These are phyloP conservation scores for Brachyalestes nurse DNA, from an alignment of 2,797 vertebrate genomes.

Conservation along the genomic window DNA sequence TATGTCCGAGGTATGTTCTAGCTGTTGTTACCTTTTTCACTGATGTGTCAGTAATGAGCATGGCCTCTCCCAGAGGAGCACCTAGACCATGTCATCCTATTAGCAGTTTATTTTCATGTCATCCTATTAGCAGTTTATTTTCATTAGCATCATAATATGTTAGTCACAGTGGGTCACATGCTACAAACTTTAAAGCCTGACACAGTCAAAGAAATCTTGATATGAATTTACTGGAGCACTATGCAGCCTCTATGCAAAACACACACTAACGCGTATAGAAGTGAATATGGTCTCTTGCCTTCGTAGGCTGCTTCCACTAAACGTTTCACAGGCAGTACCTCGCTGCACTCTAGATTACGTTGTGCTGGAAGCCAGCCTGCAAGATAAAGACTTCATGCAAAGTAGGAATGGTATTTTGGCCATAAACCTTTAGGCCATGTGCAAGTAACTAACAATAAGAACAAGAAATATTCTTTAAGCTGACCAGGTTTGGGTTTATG, in stretches of 20 bases:
- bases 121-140: not conserved
- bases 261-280: not conserved
- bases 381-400: conserved; percentile 29
- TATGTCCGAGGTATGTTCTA: not conserved
- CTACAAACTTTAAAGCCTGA: not conserved
- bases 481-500: not conserved
- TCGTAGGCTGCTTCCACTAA: too few relatives aligned
- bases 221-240: not conserved
- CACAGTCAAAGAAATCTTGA: not conserved
- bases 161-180: not conserved
- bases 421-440: not conserved
- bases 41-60: not conserved
- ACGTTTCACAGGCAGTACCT: not conserved
- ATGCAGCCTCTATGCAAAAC: not conserved
- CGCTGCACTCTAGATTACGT: not conserved
- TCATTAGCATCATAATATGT: not conserved
- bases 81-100: not conserved
- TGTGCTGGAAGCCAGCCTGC: not conserved
- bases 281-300: not conserved
- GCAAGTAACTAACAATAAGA: not conserved
- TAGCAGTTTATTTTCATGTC: not conserved
- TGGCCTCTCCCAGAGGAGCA: not conserved
- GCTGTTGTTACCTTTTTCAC: not conserved
- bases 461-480: not conserved
- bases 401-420: conserved; percentile 17